These are phyloP conservation scores for Regulus satrapa DNA, from an alignment of 2,113 vertebrate species.

Conservation along the genomic window DNA sequence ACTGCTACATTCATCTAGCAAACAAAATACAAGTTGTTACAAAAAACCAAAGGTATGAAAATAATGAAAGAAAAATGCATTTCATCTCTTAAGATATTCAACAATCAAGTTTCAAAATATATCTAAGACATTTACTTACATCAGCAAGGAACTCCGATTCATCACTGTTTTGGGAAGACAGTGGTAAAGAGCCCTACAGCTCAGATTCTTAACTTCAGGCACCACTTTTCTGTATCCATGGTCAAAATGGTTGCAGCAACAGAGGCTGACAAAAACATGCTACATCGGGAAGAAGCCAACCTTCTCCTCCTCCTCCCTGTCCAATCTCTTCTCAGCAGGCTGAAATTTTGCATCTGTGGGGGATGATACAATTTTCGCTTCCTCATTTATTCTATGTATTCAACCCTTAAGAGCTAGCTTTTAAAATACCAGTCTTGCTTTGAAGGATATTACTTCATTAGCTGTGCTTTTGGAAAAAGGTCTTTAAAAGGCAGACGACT, in stretches of 20 bases:
- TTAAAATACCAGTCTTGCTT: conserved; percentile 34
- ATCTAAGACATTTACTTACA: not conserved
- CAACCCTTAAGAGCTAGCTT: conserved; percentile 9
- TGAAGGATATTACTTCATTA: conserved; percentile 42
- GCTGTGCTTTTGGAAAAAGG: conserved; percentile 18
- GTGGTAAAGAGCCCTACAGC: not conserved
- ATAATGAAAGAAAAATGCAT: not conserved
- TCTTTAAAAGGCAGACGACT: conserved; percentile 23
- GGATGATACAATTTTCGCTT: conserved; percentile 33
- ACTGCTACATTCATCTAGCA: fast-evolving
- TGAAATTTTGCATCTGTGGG: conserved; percentile 23
- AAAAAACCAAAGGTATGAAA: not conserved
- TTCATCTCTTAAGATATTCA: not conserved
- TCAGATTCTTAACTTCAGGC: conserved; percentile 22
- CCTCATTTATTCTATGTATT: conserved; percentile 37
- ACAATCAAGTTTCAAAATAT: not conserved
- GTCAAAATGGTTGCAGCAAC: conserved; percentile 27
- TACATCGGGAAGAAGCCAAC: not conserved
- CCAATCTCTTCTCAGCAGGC: not conserved
- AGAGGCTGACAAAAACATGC: not conserved
- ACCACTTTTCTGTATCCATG: not conserved
- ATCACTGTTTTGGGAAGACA: not conserved
- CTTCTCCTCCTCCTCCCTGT: not conserved
- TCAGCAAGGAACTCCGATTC: not conserved
- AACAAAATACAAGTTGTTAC: not conserved